phyloP scores from a whole-genome alignment of 2,113 vertebrate genomes.

The Garra rufa region DNA sequence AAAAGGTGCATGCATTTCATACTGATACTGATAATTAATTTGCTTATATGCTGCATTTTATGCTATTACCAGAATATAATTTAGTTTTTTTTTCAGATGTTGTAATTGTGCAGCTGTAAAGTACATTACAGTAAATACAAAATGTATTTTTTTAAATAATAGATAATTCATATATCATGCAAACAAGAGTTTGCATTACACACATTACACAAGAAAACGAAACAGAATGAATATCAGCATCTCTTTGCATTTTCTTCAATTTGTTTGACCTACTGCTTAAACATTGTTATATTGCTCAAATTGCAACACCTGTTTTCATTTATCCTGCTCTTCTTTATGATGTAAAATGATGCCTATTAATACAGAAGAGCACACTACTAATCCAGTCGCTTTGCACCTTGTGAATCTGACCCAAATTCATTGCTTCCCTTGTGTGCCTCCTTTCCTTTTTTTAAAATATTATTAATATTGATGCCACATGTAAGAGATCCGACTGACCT shows the following conservation, averaged over 20 bases:
- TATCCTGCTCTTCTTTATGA: slow-evolving; percentile 68
- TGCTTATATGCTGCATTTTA: neutral
- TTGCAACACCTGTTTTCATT: slow-evolving; percentile 73
- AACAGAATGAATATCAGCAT: slow-evolving; percentile 60
- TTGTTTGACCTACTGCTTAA: slow-evolving; percentile 66
- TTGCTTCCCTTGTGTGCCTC: slow-evolving; percentile 63
- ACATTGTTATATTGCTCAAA: slow-evolving; percentile 68
- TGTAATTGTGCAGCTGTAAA: neutral
- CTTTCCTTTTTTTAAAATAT: slow-evolving; percentile 13
- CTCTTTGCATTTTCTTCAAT: slow-evolving; percentile 62
- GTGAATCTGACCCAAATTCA: slow-evolving; percentile 76
- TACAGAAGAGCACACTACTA: slow-evolving; percentile 68
- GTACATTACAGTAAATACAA: neutral
- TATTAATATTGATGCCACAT: slow-evolving; percentile 71
- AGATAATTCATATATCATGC: neutral
- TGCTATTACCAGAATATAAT: neutral
- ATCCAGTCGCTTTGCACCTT: slow-evolving; percentile 76
- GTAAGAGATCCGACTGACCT: slow-evolving; percentile 71
- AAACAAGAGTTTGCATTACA: neutral
- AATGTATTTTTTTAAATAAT: neutral
- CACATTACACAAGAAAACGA: neutral
- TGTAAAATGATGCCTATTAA: slow-evolving; percentile 72
- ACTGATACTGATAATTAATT: neutral
- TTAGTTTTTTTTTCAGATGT: neutral
- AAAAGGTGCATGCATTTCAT: neutral